These are phyloP conservation scores for Eonycteris spelaea DNA, from an alignment of 2,113 vertebrate genomes.

Conservation along the genomic window DNA sequence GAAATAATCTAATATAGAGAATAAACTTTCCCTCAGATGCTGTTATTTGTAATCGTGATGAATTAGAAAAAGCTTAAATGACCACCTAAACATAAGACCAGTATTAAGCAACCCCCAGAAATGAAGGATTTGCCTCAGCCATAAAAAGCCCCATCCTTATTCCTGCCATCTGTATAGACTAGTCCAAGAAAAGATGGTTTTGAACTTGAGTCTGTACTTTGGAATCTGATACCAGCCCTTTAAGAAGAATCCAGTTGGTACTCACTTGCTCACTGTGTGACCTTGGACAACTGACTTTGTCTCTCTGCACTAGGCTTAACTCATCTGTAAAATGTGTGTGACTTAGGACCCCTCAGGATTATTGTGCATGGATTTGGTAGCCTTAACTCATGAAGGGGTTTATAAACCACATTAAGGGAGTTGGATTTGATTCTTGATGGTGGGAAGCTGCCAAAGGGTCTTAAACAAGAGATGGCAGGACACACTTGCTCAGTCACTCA, in stretches of 20 bases:
- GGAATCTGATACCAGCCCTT: not conserved
- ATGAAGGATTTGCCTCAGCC: not conserved
- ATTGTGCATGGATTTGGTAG: constrained; percentile 3
- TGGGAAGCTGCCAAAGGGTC: not conserved
- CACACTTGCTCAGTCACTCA: not conserved
- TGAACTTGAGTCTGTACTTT: not conserved
- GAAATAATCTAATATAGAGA: constrained; percentile 37
- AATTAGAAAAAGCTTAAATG: constrained; percentile 23
- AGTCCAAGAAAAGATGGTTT: not conserved
- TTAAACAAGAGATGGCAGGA: not conserved
- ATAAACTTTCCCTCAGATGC: not conserved
- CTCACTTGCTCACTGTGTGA: not conserved
- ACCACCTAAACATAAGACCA: not conserved
- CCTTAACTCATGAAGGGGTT: not conserved
- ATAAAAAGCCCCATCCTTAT: not conserved
- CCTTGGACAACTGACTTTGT: not conserved
- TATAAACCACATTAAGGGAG: not conserved
- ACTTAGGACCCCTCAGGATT: not conserved
- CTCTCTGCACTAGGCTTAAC: not conserved
- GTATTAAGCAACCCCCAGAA: not conserved
- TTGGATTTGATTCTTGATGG: constrained; percentile 1
- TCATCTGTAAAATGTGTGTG: constrained; percentile 26
- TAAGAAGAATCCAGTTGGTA: not conserved
- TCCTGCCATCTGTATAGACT: not conserved
- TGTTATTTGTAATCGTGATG: constrained; percentile 30